Conservation (phyloP, 1,140 invertebrate genomes). For the Platyscapa corneri region DNA sequence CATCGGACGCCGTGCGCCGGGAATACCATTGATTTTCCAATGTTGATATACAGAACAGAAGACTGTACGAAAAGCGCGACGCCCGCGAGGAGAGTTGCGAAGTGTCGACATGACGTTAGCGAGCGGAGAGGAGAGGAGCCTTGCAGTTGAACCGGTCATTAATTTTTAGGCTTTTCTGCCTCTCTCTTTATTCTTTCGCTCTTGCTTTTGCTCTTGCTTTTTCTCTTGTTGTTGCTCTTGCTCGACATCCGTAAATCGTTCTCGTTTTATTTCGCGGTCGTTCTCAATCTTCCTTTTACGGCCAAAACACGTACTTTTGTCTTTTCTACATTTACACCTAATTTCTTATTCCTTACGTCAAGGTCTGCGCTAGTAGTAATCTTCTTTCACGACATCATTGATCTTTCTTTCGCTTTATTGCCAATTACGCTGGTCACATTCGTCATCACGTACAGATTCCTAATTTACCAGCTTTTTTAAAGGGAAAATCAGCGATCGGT, state of each 20-base stretch:
- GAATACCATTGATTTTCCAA: conserved; percentile 72
- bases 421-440: too few relatives aligned
- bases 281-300: not conserved
- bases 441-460: not conserved
- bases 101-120: conserved; percentile 9
- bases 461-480: not conserved
- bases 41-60: conserved; percentile 65
- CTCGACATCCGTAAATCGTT: not conserved
- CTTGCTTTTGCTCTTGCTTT: not conserved
- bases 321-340: conserved; percentile 1
- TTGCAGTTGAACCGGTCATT: conserved; percentile 43
- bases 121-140: conserved; percentile 28
- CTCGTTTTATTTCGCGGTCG: not conserved
- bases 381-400: too few relatives aligned
- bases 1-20: conserved; percentile 53
- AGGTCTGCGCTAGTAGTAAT: not conserved
- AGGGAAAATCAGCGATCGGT: not conserved
- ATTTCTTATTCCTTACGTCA: too few relatives aligned
- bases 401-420: not conserved
- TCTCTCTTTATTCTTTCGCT: not conserved
- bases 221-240: not conserved
- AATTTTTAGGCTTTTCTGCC: conserved; percentile 52
- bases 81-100: not conserved
- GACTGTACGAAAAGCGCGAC: conserved; percentile 51
- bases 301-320: not conserved